These are phyloP conservation scores for Cossypha dichroa DNA, from an alignment of 2,797 vertebrate genomes.

Conservation along the genomic window DNA sequence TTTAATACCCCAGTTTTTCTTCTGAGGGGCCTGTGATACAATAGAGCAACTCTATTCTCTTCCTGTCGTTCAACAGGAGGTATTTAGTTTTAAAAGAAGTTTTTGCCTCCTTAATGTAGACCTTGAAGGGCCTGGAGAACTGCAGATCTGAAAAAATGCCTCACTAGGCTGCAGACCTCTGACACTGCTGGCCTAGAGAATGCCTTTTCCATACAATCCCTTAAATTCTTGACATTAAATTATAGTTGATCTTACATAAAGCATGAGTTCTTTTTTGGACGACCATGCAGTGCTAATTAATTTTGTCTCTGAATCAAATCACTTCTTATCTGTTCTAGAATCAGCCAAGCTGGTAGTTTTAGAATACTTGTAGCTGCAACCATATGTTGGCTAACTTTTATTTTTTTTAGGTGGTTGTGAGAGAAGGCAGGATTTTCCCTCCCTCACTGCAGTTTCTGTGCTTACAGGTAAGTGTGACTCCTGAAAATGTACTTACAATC, in stretches of 20 bases:
- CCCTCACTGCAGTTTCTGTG: neutral
- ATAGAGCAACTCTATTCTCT: neutral
- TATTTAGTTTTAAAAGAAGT: neutral
- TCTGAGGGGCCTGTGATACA: accelerated
- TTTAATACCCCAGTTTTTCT: neutral
- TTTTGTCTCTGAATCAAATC: neutral
- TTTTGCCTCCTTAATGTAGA: neutral
- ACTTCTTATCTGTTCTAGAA: neutral
- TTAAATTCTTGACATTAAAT: neutral
- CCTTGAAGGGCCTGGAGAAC: neutral
- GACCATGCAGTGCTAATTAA: neutral
- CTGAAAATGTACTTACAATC: neutral
- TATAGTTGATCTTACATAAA: neutral
- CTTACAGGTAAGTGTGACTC: neutral
- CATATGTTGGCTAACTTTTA: neutral
- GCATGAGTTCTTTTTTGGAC: neutral
- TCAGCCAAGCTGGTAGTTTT: neutral
- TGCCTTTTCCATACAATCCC: neutral
- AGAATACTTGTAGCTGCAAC: neutral
- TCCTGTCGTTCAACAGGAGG: neutral
- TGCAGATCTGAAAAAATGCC: neutral
- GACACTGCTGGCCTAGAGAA: neutral
- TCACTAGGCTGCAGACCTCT: neutral
- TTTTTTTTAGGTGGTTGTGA: neutral
- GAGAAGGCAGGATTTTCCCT: neutral